Evolutionary conservation across 2,888 invertebrate genomes (phyloP).

Genomic region (Herminia tarsipennalis): DNA sequence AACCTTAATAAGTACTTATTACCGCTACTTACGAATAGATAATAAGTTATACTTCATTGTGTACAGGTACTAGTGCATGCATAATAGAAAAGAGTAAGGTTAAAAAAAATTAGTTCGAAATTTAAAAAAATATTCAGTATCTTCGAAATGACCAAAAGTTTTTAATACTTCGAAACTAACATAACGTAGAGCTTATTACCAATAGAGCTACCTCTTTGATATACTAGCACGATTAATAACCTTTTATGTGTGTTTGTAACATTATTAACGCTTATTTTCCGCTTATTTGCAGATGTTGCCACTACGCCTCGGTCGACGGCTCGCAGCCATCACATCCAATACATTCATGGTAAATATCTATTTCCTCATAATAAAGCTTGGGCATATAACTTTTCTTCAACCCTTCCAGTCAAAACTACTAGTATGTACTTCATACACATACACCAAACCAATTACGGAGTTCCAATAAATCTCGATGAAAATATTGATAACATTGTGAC

Average conservation of each 20-base stretch:
- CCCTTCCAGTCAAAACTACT: constrained; percentile 10
- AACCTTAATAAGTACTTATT: too few species aligned
- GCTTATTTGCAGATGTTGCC: constrained; percentile 68
- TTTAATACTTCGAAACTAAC: too few species aligned
- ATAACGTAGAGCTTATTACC: too few species aligned
- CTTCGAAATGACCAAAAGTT: too few species aligned
- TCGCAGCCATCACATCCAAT: constrained; percentile 63
- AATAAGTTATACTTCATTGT: too few species aligned
- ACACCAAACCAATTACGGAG: constrained; percentile 58
- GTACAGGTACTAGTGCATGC: too few species aligned
- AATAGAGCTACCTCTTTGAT: not conserved
- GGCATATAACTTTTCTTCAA: not conserved
- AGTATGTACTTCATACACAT: constrained; percentile 6
- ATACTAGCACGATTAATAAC: too few species aligned
- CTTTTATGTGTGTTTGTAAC: too few species aligned
- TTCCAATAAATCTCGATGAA: constrained; percentile 70
- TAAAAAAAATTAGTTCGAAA: too few species aligned
- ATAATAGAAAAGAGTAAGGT: too few species aligned
- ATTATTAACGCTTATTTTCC: not conserved
- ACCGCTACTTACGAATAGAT: too few species aligned
- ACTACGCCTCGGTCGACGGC: constrained; percentile 55
- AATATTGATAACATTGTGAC: constrained; percentile 70
- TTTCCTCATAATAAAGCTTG: not conserved
- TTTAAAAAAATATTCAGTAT: too few species aligned
- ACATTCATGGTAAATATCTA: constrained; percentile 63